These are phyloP conservation scores for Xiphophorus maculatus DNA, from an alignment of 2,113 vertebrate species.

Conservation along the genomic window DNA sequence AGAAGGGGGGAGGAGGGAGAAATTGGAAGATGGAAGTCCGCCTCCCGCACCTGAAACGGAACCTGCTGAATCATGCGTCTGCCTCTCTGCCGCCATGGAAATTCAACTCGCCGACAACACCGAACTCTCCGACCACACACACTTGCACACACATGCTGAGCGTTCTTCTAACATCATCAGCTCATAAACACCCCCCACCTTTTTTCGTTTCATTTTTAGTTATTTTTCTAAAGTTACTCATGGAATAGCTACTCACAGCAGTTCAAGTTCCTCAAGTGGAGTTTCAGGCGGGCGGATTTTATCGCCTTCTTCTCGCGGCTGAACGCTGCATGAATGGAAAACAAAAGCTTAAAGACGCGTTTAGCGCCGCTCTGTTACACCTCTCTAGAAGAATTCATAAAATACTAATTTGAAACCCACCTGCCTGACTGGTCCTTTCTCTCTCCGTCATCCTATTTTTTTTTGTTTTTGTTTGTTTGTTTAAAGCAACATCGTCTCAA, in stretches of 20 bases:
- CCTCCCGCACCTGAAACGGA: constrained; percentile 28
- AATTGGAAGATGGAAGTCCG: constrained; percentile 35
- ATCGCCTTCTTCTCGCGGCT: constrained; percentile 44
- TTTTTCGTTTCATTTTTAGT: too few relatives aligned
- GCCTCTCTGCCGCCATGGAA: constrained; percentile 74
- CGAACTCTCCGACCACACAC: constrained; percentile 8
- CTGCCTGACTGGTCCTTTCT: constrained; percentile 71
- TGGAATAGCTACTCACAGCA: constrained; percentile 60
- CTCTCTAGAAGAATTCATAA: constrained; percentile 65
- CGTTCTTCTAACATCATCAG: constrained; percentile 1
- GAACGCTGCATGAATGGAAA: constrained; percentile 59
- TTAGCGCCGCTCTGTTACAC: constrained; percentile 73
- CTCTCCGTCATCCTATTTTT: constrained; percentile 44
- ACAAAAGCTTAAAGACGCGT: constrained; percentile 53
- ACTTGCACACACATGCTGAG: constrained; percentile 31
- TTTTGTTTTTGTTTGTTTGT: too few relatives aligned
- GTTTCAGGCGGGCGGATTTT: constrained; percentile 15
- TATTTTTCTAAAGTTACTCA: not conserved
- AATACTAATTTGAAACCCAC: constrained; percentile 73
- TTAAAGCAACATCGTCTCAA: constrained; percentile 27
- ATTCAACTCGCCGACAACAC: constrained; percentile 16
- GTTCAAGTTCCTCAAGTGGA: constrained; percentile 24
- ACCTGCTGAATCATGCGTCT: constrained; percentile 60
- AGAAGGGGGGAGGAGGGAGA: constrained; percentile 4
- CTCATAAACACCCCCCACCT: not conserved